Evolutionary conservation across 2,113 vertebrate species (phyloP).

Genomic region (Mesembrinibis cayennensis): DNA sequence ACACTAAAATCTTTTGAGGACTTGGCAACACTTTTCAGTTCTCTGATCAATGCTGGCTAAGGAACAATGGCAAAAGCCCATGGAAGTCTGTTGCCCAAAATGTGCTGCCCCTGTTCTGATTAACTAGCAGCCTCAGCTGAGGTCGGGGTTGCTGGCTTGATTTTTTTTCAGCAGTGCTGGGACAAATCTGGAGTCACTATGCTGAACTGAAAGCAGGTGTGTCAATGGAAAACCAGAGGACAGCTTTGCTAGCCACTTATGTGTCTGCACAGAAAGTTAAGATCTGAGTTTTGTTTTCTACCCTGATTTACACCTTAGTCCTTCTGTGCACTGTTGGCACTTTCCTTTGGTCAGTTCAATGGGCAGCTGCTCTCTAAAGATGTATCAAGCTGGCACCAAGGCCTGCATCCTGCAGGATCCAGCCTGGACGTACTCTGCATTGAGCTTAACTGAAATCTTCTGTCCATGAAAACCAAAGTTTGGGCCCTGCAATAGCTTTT

Average conservation of each 20-base stretch:
- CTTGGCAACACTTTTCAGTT: neutral
- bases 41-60: conserved; percentile 2
- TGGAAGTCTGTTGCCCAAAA: neutral
- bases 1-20: conserved; percentile 15
- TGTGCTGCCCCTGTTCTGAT: conserved; percentile 18
- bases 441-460: neutral
- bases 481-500: neutral
- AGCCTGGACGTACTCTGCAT: neutral
- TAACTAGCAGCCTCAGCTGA: neutral
- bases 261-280: neutral
- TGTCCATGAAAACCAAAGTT: neutral
- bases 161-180: neutral
- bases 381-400: neutral
- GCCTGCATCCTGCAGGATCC: neutral
- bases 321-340: neutral
- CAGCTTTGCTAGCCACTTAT: neutral
- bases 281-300: neutral
- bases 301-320: neutral
- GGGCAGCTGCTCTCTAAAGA: neutral
- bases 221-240: neutral
- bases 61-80: conserved; percentile 12
- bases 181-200: neutral
- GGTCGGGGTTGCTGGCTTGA: neutral
- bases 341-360: neutral
- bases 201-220: neutral